Evolutionary conservation across 2,797 vertebrate genomes (phyloP).

Genomic region (Spatula versicolor): DNA sequence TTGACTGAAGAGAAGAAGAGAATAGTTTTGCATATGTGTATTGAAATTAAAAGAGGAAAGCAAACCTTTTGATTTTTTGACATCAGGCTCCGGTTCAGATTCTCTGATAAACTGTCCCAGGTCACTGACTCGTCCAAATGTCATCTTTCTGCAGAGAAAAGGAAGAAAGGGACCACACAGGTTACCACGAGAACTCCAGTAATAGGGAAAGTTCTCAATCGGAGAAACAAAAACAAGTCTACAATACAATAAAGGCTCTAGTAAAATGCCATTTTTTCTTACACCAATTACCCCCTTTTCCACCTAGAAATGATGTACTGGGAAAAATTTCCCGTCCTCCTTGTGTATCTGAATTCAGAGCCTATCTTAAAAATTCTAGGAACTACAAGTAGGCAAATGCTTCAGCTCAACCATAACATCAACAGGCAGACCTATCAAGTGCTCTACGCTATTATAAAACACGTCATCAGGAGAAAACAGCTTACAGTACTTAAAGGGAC

Average conservation of each 20-base stretch:
- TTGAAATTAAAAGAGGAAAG: background rate
- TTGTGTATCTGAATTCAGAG: background rate
- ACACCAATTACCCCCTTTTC: background rate
- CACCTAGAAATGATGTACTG: background rate
- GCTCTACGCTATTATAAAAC: background rate
- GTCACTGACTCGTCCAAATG: conserved; percentile 97
- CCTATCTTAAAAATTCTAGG: background rate
- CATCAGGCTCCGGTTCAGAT: conserved; percentile 96
- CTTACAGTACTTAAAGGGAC: background rate
- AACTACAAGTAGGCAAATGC: background rate
- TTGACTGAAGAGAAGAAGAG: background rate
- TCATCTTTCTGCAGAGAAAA: conserved; percentile 88
- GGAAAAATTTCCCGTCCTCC: background rate
- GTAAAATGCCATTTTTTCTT: background rate
- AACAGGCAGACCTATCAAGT: background rate
- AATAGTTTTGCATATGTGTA: background rate
- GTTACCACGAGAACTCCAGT: background rate
- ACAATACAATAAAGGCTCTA: background rate
- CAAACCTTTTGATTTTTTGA: conserved; percentile 98
- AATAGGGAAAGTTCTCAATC: background rate
- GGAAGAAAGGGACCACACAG: background rate
- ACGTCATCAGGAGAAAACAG: background rate
- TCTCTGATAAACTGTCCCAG: conserved; percentile 98
- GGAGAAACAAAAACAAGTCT: background rate
- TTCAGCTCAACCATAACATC: background rate